phyloP scores from a whole-genome alignment of 2,888 invertebrate genomes.

The Lasiommata megera region DNA sequence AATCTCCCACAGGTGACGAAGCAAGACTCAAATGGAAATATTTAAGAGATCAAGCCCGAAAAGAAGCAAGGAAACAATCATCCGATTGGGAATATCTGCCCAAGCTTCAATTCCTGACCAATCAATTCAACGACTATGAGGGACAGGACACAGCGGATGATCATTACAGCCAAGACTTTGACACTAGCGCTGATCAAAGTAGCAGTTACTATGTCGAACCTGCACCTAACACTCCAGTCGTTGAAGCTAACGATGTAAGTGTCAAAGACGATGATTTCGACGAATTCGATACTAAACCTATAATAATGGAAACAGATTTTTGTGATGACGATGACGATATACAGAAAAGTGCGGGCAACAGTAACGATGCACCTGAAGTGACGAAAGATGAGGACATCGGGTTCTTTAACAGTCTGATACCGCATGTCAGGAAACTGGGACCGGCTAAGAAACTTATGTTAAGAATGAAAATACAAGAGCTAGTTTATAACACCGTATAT shows the following conservation, averaged over 20 bases:
- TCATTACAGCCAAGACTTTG: conserved; percentile 39
- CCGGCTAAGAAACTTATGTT: conserved; percentile 74
- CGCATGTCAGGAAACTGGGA: conserved; percentile 69
- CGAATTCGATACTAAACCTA: conserved; percentile 72
- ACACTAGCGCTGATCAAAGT: conserved; percentile 51
- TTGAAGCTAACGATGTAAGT: conserved; percentile 35
- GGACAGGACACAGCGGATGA: conserved; percentile 49
- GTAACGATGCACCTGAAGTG: conserved; percentile 38
- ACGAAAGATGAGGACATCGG: conserved; percentile 72
- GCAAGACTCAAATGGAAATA: conserved; percentile 76
- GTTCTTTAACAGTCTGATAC: conserved; percentile 70
- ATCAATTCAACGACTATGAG: conserved; percentile 72
- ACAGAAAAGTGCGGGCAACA: conserved; percentile 42
- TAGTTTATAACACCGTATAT: conserved; percentile 75
- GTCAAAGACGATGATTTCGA: conserved; percentile 72
- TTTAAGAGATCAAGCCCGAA: conserved; percentile 69
- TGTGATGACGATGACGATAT: conserved; percentile 72
- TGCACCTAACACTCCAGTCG: conserved; percentile 15
- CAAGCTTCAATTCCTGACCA: conserved; percentile 65
- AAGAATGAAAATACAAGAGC: conserved; percentile 73
- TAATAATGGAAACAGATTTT: conserved; percentile 73
- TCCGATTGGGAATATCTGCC: conserved; percentile 72
- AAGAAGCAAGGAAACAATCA: conserved; percentile 66
- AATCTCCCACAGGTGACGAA: conserved; percentile 61
- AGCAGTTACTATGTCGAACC: conserved; percentile 56